A percentile compares a stretch with the other conserved stretches of the same genome.
phyloP scores from a whole-genome alignment of 35 echinoderm and acorn worm species.

The Amphiura filiformis region DNA sequence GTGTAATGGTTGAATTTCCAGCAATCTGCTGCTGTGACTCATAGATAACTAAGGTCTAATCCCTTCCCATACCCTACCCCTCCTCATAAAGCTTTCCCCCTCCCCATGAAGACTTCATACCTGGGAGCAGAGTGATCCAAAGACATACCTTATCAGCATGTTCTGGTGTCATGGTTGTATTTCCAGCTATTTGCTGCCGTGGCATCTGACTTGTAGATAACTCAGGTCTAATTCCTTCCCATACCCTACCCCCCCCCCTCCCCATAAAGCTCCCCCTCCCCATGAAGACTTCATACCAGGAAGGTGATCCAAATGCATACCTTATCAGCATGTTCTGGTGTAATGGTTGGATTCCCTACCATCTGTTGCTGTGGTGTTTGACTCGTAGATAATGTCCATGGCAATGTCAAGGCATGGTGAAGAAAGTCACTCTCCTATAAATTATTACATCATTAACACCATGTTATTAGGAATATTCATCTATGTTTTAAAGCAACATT shows the following conservation, averaged over 20 bases:
- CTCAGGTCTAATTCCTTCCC: neutral
- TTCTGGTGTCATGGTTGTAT: slow-evolving; percentile 10
- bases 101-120: neutral
- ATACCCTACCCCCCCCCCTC: neutral
- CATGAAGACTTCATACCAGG: neutral
- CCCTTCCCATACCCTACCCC: neutral
- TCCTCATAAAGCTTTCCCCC: neutral
- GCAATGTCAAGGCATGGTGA: slow-evolving; percentile 57
- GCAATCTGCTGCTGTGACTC: slow-evolving; percentile 70
- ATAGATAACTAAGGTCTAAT: neutral
- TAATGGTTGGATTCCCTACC: slow-evolving; percentile 17
- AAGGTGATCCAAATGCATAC: too few species aligned
- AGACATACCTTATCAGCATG: slow-evolving; percentile 73
- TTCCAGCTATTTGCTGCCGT: slow-evolving; percentile 60
- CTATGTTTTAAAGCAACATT: too few species aligned
- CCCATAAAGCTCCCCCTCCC: too few species aligned
- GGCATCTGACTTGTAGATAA: slow-evolving; percentile 79
- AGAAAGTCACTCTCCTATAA: slow-evolving; percentile 73
- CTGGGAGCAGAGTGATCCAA: too few species aligned
- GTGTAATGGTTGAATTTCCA: slow-evolving; percentile 19
- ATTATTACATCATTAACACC: too few species aligned
- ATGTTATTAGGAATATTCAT: too few species aligned
- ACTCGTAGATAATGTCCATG: slow-evolving; percentile 79
- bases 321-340: slow-evolving; percentile 56
- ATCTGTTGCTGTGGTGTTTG: slow-evolving; percentile 80